Base-by-base conservation (phyloP, 2,888 invertebrate genomes). In the Lithodes maja region DNA sequence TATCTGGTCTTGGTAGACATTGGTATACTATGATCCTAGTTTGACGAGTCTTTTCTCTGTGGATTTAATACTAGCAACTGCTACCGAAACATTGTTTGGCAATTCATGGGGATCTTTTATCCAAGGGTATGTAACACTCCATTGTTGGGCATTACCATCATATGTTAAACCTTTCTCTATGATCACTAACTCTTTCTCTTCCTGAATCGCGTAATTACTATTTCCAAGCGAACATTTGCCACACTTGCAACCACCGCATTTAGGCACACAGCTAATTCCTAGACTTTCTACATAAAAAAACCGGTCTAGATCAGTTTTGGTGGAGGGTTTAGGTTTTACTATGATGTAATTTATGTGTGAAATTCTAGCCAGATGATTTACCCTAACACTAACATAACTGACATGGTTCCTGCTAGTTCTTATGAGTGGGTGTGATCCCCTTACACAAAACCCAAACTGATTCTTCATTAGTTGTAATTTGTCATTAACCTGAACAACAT, bases 91-190 rank as follows among this genome's bases (percentile, higher is more conserved):
- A 71, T 80, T 86, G 52, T 80, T 80, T 5, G 54, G 80, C 5
- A 86, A 50, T 17, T 15, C 1, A 2, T 69, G 7, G 5, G 80
- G 86, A 86, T 86, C 79, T 50, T 79, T 86, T 54, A 80, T 50
- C 80, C 86, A 86, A n/a, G 86, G 86, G 49, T 80, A 86, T 1
- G 3, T 61, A 3, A 69, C 54, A 50, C 17, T 33, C 33, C 68
- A 80, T n/a, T 17, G 50, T 33, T 86, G 15, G 3, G 61, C 53
- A 5, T 69, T 33, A 15, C 2, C 0, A 50, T 79, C 71, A 86
- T 79, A 86, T 3, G 15, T 3, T n/a, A 86, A 74, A n/a, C 80
- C 86, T n/a, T 79, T n/a, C 33, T 79, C 69, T 33, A 86, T 86
- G 33, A 86, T 3, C 9, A 52, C 86, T 17, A 86, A 69, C 50